phyloP scores from a whole-genome alignment of 2,113 vertebrate species.

The Lucifuga dentata region DNA sequence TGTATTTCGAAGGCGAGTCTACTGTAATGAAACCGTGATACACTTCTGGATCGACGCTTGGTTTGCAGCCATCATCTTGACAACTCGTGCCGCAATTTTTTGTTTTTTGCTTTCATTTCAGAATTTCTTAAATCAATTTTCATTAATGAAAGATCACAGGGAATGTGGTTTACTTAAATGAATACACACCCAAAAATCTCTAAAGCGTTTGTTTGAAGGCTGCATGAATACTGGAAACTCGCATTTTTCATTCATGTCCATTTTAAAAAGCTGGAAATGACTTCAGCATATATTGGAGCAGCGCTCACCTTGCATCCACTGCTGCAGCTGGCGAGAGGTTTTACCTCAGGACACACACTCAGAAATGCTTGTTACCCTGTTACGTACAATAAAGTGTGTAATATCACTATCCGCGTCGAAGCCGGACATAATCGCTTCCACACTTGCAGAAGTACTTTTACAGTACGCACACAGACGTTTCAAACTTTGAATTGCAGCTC shows the following conservation, averaged over 20 bases:
- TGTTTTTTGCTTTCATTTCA: no score
- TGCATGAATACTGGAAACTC: no score
- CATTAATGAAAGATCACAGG: no score
- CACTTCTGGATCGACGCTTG: slow-evolving; percentile 16
- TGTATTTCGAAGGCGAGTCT: slow-evolving; percentile 45
- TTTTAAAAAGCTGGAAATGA: slow-evolving; percentile 11
- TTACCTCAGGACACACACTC: slow-evolving; percentile 26
- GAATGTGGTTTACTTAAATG: no score
- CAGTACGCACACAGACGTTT: slow-evolving; percentile 50
- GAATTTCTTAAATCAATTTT: no score
- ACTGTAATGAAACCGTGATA: slow-evolving; percentile 24
- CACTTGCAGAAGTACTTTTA: slow-evolving; percentile 42
- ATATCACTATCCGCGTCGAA: neutral
- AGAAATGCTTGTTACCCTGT: slow-evolving; percentile 28
- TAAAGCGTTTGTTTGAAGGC: no score
- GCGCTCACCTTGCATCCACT: slow-evolving; percentile 17
- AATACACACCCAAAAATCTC: no score
- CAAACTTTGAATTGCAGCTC: slow-evolving; percentile 47
- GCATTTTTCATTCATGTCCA: no score
- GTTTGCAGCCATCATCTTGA: neutral
- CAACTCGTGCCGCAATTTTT: neutral
- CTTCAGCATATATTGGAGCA: slow-evolving; percentile 11
- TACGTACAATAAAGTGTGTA: neutral
- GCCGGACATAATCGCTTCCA: no score
- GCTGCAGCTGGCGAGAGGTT: slow-evolving; percentile 37